phyloP scores from a whole-genome alignment of 2,797 vertebrate genomes.

The Catostomus latipinnis region DNA sequence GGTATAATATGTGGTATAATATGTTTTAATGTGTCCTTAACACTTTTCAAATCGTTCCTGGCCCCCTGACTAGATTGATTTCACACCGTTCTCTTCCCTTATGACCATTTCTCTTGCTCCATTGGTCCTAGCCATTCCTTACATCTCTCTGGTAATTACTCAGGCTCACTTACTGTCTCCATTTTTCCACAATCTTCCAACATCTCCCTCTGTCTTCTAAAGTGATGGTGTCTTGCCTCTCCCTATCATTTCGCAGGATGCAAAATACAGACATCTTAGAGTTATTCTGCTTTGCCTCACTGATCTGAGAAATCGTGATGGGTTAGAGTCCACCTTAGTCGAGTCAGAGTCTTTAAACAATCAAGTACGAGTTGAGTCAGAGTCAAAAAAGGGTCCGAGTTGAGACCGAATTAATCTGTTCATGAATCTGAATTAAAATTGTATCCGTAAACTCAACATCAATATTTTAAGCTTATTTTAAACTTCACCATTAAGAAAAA shows the following conservation, averaged over 20 bases:
- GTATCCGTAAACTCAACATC: too few relatives aligned
- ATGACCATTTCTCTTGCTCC: constrained; percentile 4
- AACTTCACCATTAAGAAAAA: too few relatives aligned
- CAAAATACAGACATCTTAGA: constrained; percentile 53
- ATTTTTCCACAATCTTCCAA: constrained; percentile 19
- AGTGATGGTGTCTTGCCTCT: constrained; percentile 30
- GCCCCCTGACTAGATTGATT: constrained; percentile 38
- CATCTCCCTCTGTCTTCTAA: constrained; percentile 47
- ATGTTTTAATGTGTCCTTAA: too few relatives aligned
- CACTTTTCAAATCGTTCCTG: too few relatives aligned
- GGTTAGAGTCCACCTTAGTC: too few relatives aligned
- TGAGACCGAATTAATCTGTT: too few relatives aligned
- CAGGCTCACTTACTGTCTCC: constrained; percentile 35
- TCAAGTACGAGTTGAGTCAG: too few relatives aligned
- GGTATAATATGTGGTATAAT: too few relatives aligned
- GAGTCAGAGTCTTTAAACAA: too few relatives aligned
- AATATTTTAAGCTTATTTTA: too few relatives aligned
- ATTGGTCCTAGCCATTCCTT: constrained; percentile 10
- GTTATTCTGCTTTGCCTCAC: constrained; percentile 74
- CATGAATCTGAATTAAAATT: too few relatives aligned
- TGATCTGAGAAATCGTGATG: constrained; percentile 64
- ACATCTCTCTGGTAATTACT: constrained; percentile 14
- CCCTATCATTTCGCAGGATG: constrained; percentile 44
- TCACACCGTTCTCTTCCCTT: constrained; percentile 31
- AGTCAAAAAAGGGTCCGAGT: too few relatives aligned